These are phyloP conservation scores for Meda fulgida DNA, from an alignment of 2,797 vertebrate species.

Conservation along the genomic window DNA sequence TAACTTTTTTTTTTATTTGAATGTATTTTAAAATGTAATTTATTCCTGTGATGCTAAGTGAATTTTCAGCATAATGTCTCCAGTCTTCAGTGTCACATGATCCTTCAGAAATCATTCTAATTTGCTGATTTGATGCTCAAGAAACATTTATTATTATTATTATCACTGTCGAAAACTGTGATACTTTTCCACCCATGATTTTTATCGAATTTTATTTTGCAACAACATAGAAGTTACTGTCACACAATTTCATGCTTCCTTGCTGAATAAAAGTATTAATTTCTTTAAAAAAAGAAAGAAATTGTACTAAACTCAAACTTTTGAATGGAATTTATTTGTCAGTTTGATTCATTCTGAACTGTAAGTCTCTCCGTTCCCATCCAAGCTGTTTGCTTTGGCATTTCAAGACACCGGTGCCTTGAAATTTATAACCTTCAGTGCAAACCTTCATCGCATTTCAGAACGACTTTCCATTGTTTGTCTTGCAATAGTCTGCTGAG, in stretches of 20 bases:
- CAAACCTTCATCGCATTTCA: conserved; percentile 38
- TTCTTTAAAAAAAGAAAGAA: not conserved
- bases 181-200: not conserved
- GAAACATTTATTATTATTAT: not conserved
- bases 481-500: conserved; percentile 43
- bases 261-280: not conserved
- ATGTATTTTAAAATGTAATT: too few species aligned
- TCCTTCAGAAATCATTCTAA: not conserved
- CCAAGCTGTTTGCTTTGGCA: conserved; percentile 26
- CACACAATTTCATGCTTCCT: too few species aligned
- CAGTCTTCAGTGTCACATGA: not conserved
- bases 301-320: not conserved
- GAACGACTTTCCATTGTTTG: conserved; percentile 46
- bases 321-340: not conserved
- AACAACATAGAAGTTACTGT: too few species aligned
- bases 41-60: too few species aligned
- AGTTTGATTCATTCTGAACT: not conserved
- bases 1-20: too few species aligned
- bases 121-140: not conserved
- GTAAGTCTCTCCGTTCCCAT: not conserved
- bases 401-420: not conserved
- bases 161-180: not conserved
- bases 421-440: conserved; percentile 27
- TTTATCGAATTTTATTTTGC: not conserved
- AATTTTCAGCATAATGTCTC: not conserved